Base-by-base conservation (phyloP, 2,888 invertebrate species). In the Melinaea menophilus region DNA sequence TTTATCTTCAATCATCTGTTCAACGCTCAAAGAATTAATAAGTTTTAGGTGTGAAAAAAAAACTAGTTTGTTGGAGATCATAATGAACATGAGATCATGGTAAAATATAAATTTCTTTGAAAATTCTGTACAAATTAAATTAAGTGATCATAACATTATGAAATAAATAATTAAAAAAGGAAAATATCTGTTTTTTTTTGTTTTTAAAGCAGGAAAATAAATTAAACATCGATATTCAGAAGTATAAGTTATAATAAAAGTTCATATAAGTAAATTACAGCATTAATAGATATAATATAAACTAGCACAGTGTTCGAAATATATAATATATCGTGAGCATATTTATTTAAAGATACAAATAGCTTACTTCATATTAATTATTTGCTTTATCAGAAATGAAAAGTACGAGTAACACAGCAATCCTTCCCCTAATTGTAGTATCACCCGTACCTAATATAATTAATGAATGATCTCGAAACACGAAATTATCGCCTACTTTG, bases 181-280 rank as follows among this genome's bases (percentile, higher is more conserved):
- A 22, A 22, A 22, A 22, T 22, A 22, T 22, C 1, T 22, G 22
- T 22, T 22, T 22, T 22, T 22, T 22, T 22, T 22, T 22, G 37
- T 37, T 5, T 37, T 37, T 5, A 37, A 37, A 37, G 2, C 11
- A 22, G 31, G 12, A 13, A 54, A 22, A 56, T 11, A 73, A 88
- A 85, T 84, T 71, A 86, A 88, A 90, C 82, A 77, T 69, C 72
- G 70, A 64, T 75, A 60, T 75, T 84, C 77, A 85, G 90, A 91
- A 91, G 90, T 91, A 91, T 90, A 89, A 87, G 88, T 89, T 90
- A 85, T 91, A 91, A 86, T 91, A 90, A 91, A 91, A 88, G 82
- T 88, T 88, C 76, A 86, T 82, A 86, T 87, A 86, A 81, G 86
- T 88, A 88, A 88, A 87, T 88, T 84, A 90, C 82, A 88, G 90